These are phyloP conservation scores for Sarcophaga rosellei DNA, from an alignment of 2,888 invertebrate genomes.

Conservation along the genomic window DNA sequence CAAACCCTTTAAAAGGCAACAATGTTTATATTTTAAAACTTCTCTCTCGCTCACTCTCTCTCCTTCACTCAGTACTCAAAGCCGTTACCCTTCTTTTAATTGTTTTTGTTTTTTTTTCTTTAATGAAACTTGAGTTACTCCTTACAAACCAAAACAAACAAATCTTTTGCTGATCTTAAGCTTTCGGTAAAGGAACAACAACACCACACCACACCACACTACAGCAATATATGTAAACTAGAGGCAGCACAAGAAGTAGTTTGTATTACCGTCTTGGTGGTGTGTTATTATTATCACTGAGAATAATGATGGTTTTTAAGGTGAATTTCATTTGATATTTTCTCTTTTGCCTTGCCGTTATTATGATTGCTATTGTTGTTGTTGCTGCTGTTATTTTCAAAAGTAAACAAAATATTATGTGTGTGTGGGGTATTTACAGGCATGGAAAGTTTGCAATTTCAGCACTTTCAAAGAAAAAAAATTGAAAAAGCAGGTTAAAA, in stretches of 20 bases:
- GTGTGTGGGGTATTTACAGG: not conserved
- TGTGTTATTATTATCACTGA: not conserved
- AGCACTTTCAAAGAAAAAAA: slow-evolving; percentile 47
- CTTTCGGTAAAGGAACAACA: not conserved
- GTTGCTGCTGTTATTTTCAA: slow-evolving; percentile 34
- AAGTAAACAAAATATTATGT: not conserved
- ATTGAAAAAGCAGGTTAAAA: not conserved
- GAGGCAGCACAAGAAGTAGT: not conserved
- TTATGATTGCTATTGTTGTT: not conserved
- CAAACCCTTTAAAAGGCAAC: not conserved
- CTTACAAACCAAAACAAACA: slow-evolving; percentile 40
- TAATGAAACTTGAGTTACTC: not conserved
- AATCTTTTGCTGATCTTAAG: slow-evolving; percentile 21
- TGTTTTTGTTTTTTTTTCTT: not conserved
- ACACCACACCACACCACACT: not conserved
- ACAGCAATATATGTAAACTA: not conserved
- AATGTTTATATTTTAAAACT: not conserved
- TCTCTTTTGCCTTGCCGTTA: not conserved
- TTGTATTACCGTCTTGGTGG: slow-evolving; percentile 25
- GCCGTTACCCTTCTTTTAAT: not conserved
- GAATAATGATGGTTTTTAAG: slow-evolving; percentile 60
- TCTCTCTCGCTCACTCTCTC: not conserved
- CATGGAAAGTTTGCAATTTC: slow-evolving; percentile 55
- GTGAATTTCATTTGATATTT: slow-evolving; percentile 65
- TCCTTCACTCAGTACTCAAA: not conserved